Evolutionary conservation across 2,113 vertebrate species (phyloP).

Genomic region (Electrona antarctica): DNA sequence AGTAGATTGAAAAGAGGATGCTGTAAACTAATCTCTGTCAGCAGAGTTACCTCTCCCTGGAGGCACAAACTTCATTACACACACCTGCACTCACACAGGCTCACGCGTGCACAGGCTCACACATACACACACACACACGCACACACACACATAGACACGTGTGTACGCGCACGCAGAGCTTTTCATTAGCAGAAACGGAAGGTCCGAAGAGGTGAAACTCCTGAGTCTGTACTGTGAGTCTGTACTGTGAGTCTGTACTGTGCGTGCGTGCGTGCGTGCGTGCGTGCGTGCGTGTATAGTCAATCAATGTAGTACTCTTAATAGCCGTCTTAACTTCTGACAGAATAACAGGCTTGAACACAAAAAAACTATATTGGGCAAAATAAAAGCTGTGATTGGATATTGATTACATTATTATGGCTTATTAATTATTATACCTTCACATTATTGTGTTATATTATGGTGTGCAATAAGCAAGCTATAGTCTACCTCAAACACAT

Average conservation of each 20-base stretch:
- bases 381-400: no score
- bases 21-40: conserved; percentile 69
- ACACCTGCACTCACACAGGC: conserved; percentile 6
- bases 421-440: no score
- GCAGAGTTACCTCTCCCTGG: conserved; percentile 47
- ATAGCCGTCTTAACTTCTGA: no score
- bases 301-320: no score
- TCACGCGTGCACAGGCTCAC: background rate
- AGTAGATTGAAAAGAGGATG: conserved; percentile 55
- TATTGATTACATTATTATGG: no score
- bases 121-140: conserved; percentile 3
- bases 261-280: background rate
- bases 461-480: no score
- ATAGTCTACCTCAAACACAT: no score
- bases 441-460: no score
- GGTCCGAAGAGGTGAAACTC: conserved; percentile 17
- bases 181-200: conserved; percentile 42
- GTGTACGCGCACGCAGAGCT: background rate
- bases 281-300: background rate
- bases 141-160: background rate
- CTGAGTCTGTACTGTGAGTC: background rate
- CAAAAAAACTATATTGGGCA: no score
- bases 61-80: conserved; percentile 58
- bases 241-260: background rate
- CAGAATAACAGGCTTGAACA: no score